Percentiles rank a stretch among this genome's conserved stretches.
Conservation (phyloP, 2,888 invertebrate genomes). For the Philereme transversata region DNA sequence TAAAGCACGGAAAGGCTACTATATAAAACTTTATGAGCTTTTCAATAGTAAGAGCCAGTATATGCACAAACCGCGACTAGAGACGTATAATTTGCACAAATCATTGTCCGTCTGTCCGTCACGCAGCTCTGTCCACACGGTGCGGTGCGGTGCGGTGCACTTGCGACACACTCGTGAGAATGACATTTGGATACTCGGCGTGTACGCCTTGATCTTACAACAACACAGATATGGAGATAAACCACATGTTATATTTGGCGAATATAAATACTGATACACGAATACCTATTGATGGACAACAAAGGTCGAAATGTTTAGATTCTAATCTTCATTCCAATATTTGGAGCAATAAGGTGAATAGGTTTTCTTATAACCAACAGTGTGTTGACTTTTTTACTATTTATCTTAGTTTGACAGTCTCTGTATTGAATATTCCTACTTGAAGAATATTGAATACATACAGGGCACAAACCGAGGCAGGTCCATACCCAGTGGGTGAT, state of each 20-base stretch:
- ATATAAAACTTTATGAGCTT: neutral
- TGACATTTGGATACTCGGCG: slow-evolving; percentile 21
- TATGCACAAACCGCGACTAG: slow-evolving; percentile 25
- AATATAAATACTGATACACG: neutral
- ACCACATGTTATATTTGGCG: slow-evolving; percentile 4
- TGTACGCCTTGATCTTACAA: slow-evolving; percentile 19
- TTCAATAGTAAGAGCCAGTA: slow-evolving; percentile 18
- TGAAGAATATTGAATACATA: too few species aligned
- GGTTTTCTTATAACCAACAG: neutral
- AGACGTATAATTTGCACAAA: slow-evolving; percentile 65
- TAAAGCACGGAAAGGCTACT: too few species aligned
- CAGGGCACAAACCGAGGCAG: too few species aligned
- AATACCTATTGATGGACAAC: slow-evolving; percentile 1
- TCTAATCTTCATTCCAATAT: neutral
- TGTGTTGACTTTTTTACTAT: slow-evolving; percentile 4
- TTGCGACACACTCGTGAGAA: slow-evolving; percentile 30
- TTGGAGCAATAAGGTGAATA: too few species aligned
- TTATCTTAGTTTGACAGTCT: too few species aligned
- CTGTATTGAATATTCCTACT: too few species aligned
- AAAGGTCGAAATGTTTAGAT: slow-evolving; percentile 11
- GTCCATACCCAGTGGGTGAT: too few species aligned
- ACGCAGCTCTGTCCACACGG: slow-evolving; percentile 9
- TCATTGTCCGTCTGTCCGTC: slow-evolving; percentile 52
- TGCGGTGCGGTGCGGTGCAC: slow-evolving; percentile 4
- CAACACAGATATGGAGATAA: slow-evolving; percentile 16